These are phyloP conservation scores for Pandion haliaetus DNA, from an alignment of 2,113 vertebrate genomes.

Conservation along the genomic window DNA sequence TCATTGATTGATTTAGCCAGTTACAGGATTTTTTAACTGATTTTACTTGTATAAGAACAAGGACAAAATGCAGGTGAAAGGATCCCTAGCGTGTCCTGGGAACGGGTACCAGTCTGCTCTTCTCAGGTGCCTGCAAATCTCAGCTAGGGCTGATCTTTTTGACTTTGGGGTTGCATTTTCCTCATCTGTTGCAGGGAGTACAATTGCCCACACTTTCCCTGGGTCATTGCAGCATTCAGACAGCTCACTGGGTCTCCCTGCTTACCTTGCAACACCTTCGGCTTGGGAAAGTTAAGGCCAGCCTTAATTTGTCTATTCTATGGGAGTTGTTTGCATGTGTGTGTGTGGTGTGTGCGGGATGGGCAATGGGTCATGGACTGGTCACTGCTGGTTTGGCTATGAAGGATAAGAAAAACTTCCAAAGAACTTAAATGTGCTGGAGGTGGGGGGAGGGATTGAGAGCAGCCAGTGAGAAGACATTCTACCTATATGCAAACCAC, in stretches of 20 bases:
- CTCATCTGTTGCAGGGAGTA: not conserved
- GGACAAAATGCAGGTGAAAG: not conserved
- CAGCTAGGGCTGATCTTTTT: not conserved
- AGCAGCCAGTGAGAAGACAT: not conserved
- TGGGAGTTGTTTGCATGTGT: not conserved
- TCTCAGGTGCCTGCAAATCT: not conserved
- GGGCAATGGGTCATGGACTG: not conserved
- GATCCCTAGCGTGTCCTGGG: accelerated
- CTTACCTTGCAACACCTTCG: not conserved
- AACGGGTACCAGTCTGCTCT: not conserved
- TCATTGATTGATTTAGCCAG: not conserved
- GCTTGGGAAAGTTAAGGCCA: not conserved
- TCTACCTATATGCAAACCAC: not conserved
- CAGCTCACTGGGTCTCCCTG: not conserved
- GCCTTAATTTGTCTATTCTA: not conserved
- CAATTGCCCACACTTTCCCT: not conserved
- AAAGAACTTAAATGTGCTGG: not conserved
- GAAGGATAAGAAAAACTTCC: not conserved
- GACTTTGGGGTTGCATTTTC: not conserved
- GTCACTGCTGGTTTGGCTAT: not conserved
- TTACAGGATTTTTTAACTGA: not conserved
- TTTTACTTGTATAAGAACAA: not conserved
- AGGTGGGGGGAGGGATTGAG: not conserved
- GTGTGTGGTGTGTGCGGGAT: not conserved
- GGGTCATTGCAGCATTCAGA: not conserved